These are phyloP conservation scores for Miichthys miiuy DNA, from an alignment of 2,797 vertebrate species.

Conservation along the genomic window DNA sequence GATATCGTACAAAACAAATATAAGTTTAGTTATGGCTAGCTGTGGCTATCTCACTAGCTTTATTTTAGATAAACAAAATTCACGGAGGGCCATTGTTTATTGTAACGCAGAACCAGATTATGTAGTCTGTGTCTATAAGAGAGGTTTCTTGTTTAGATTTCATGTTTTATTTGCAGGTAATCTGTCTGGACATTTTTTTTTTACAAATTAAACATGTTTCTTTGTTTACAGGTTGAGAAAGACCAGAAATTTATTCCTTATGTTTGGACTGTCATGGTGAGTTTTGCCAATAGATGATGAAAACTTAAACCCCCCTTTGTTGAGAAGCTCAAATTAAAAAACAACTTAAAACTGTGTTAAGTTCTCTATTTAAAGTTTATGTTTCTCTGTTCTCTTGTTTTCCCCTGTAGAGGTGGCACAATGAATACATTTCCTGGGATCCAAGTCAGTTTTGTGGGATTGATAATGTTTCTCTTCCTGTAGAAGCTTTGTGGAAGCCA, in stretches of 20 bases:
- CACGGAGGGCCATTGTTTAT: not conserved
- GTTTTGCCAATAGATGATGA: slow-evolving; percentile 19
- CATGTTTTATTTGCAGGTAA: too few species aligned
- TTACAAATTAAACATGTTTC: not conserved
- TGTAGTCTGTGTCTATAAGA: not conserved
- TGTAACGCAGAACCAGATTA: not conserved
- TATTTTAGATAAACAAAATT: too few species aligned
- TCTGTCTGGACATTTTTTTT: not conserved
- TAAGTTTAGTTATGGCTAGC: not conserved
- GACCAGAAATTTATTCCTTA: slow-evolving; percentile 78
- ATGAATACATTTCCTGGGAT: slow-evolving; percentile 79
- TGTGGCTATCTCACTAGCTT: not conserved
- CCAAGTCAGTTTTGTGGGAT: slow-evolving; percentile 76
- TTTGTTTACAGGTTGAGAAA: slow-evolving; percentile 71
- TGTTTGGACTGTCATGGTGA: slow-evolving; percentile 70
- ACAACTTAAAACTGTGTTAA: not conserved
- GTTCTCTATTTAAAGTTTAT: not conserved
- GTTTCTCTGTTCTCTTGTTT: not conserved
- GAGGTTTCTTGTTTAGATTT: not conserved
- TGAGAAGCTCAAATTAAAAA: not conserved
- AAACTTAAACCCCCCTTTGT: too few species aligned
- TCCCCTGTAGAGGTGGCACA: slow-evolving; percentile 68
- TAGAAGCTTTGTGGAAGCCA: slow-evolving; percentile 70
- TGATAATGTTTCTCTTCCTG: slow-evolving; percentile 66
- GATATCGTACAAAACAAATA: too few species aligned